Evolutionary conservation across 2,888 invertebrate species (phyloP).

Genomic region (Temnothorax ravouxi): DNA sequence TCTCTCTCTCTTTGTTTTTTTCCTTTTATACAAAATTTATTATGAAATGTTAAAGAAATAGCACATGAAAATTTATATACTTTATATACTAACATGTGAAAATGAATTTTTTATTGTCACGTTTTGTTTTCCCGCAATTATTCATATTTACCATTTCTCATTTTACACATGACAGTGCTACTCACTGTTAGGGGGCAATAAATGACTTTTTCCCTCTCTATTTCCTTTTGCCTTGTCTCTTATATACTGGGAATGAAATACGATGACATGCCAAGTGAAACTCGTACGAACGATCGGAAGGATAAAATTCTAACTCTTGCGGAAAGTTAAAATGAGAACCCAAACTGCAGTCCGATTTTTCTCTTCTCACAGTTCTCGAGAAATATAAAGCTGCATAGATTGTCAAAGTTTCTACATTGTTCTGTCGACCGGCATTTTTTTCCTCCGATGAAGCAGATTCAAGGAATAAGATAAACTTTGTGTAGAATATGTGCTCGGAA

Average conservation of each 20-base stretch:
- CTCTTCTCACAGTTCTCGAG: slow-evolving; percentile 8
- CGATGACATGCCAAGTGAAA: slow-evolving; percentile 58
- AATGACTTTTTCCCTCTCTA: slow-evolving; percentile 20
- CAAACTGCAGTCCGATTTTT: slow-evolving; percentile 24
- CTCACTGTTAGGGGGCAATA: not conserved
- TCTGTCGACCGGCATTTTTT: slow-evolving; percentile 60
- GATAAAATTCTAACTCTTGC: slow-evolving; percentile 68
- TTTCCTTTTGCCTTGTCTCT: slow-evolving; percentile 28
- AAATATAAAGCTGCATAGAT: slow-evolving; percentile 46
- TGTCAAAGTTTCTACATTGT: slow-evolving; percentile 70
- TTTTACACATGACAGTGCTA: not conserved
- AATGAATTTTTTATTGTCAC: not conserved
- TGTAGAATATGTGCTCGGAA: slow-evolving; percentile 2
- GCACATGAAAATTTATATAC: not conserved
- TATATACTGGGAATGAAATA: slow-evolving; percentile 57
- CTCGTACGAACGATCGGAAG: slow-evolving; percentile 50
- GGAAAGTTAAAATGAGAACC: slow-evolving; percentile 54
- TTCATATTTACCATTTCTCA: not conserved
- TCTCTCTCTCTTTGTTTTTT: not conserved
- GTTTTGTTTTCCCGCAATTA: not conserved
- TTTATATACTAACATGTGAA: not conserved
- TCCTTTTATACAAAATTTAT: not conserved
- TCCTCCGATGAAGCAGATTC: not conserved
- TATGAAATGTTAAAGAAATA: not conserved
- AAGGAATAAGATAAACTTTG: not conserved